Conservation (phyloP, 53 echinoderm and acorn worm genomes). For the Arbacia lixula region DNA sequence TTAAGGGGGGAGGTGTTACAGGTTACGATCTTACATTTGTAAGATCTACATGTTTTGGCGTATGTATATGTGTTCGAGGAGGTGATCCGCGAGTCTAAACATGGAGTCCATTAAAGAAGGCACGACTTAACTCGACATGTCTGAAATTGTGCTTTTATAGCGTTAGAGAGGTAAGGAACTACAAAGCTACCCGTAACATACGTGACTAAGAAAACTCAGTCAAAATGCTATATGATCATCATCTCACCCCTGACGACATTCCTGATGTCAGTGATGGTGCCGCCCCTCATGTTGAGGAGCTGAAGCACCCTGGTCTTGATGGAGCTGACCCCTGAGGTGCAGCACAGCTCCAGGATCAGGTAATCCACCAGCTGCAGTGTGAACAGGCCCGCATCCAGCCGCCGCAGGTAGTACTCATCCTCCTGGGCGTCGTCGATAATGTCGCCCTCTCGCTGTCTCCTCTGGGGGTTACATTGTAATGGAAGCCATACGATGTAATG, state of each 20-base stretch:
- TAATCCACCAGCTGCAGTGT: slow-evolving; percentile 92
- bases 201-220: too few relatives aligned
- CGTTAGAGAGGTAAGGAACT: too few relatives aligned
- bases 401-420: slow-evolving; percentile 93
- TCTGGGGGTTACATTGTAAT: slow-evolving; percentile 60
- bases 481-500: background rate
- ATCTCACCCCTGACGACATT: slow-evolving; percentile 94
- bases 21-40: too few relatives aligned
- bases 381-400: slow-evolving; percentile 95
- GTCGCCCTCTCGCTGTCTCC: slow-evolving; percentile 84
- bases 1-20: too few relatives aligned
- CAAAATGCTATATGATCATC: too few relatives aligned
- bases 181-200: too few relatives aligned
- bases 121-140: too few relatives aligned
- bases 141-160: too few relatives aligned
- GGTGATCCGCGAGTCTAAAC: too few relatives aligned
- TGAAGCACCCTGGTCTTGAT: slow-evolving; percentile 91
- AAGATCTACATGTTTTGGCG: too few relatives aligned
- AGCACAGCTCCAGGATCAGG: slow-evolving; percentile 92
- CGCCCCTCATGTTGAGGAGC: slow-evolving; percentile 92
- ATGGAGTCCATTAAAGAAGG: too few relatives aligned
- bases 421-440: slow-evolving; percentile 97
- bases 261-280: slow-evolving; percentile 86
- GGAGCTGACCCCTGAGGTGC: slow-evolving; percentile 74
- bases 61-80: too few relatives aligned